Evolutionary conservation across 2,797 vertebrate species (phyloP).

Genomic region (Phoebastria nigripes): DNA sequence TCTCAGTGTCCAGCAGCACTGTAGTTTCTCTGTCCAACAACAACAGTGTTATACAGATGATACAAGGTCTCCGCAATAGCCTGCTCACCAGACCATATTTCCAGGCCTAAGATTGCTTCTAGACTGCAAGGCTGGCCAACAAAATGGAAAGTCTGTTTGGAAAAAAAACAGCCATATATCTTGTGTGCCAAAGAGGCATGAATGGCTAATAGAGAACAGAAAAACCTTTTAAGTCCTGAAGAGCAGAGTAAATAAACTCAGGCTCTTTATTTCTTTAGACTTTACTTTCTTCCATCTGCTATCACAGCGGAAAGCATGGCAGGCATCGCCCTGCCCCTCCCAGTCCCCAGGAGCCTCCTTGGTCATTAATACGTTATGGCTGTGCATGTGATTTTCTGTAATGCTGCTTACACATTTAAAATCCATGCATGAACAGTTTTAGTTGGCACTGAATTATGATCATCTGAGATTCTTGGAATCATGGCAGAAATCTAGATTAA

Average conservation of each 20-base stretch:
- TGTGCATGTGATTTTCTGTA: not conserved
- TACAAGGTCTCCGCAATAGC: not conserved
- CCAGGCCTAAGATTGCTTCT: not conserved
- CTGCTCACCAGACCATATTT: conserved; percentile 1
- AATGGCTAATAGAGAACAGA: not conserved
- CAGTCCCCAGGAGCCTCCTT: not conserved
- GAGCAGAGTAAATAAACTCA: not conserved
- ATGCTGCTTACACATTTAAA: not conserved
- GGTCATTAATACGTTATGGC: accelerated
- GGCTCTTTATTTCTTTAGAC: not conserved
- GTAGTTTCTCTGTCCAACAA: not conserved
- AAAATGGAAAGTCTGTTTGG: not conserved
- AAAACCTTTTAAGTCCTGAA: not conserved
- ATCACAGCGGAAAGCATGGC: not conserved
- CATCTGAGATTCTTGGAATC: conserved; percentile 20
- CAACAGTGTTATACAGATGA: not conserved
- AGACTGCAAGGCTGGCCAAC: not conserved
- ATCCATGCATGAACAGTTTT: not conserved
- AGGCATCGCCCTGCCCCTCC: accelerated
- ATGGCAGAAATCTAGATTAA: not conserved
- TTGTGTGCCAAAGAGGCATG: not conserved
- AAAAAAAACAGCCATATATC: not conserved
- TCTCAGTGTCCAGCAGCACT: not conserved
- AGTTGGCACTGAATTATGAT: not conserved
- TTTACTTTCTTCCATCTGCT: not conserved